A percentile compares a stretch with the other conserved stretches of the same genome.
These are phyloP conservation scores for Laticauda colubrina DNA, from an alignment of 2,113 vertebrate species.

Conservation along the genomic window DNA sequence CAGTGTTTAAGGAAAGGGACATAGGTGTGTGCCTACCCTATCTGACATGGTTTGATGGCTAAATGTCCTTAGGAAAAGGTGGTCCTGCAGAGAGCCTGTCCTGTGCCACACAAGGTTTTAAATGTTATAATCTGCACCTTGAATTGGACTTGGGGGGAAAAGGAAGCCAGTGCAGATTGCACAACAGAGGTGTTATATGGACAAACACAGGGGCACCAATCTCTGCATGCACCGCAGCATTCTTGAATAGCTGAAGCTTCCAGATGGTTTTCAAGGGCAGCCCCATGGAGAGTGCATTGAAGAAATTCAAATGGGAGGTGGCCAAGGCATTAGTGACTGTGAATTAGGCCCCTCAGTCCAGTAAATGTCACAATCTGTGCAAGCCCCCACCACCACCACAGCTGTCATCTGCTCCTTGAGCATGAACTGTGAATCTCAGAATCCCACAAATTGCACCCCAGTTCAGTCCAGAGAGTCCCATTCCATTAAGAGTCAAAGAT, in stretches of 20 bases:
- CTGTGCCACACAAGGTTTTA: neutral
- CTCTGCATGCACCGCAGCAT: neutral
- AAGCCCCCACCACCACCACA: neutral
- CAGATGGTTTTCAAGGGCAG: neutral
- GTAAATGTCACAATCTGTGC: neutral
- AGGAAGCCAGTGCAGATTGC: neutral
- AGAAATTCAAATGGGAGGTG: neutral
- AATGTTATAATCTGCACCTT: neutral
- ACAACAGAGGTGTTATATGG: neutral
- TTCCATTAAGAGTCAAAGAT: neutral
- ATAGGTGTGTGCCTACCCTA: neutral
- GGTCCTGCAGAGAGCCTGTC: neutral
- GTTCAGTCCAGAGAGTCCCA: neutral
- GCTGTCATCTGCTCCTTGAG: neutral
- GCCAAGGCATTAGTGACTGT: neutral
- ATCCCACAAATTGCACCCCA: neutral
- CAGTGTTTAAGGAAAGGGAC: neutral
- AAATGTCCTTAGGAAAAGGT: neutral
- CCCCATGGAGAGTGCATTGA: neutral
- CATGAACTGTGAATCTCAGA: neutral
- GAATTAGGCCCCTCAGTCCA: neutral
- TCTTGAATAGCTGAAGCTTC: neutral
- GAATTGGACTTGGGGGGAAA: neutral
- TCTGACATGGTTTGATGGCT: neutral
- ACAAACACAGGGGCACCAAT: too few relatives aligned